A percentile compares a stretch with the other conserved stretches of the same genome.
phyloP scores from a whole-genome alignment of 2,113 vertebrate genomes.

The Gasterosteus nipponicus region DNA sequence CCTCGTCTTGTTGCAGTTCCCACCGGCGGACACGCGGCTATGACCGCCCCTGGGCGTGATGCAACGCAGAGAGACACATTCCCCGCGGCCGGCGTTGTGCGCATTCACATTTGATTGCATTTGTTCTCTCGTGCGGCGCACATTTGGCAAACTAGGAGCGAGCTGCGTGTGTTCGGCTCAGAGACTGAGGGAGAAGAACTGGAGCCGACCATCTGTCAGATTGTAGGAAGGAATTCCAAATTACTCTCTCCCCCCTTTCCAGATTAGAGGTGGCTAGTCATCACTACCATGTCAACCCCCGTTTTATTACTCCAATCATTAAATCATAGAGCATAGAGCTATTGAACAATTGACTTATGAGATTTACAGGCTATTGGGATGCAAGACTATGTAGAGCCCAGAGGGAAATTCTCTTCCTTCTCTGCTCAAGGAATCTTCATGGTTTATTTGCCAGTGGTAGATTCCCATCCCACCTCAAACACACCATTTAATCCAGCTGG shows the following conservation, averaged over 20 bases:
- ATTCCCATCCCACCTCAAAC: constrained; percentile 22
- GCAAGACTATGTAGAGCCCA: constrained; percentile 26
- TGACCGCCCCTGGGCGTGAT: constrained; percentile 1
- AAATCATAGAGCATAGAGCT: constrained; percentile 34
- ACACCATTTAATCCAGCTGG: constrained; percentile 18
- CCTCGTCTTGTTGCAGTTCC: constrained; percentile 2
- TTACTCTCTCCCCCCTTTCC: constrained; percentile 9
- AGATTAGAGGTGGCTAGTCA: constrained; percentile 36
- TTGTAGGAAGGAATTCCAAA: constrained; percentile 33
- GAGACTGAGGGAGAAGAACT: not conserved
- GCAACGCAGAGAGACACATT: constrained; percentile 21
- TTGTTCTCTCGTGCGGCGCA: constrained; percentile 15
- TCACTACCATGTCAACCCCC: constrained; percentile 3
- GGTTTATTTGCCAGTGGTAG: constrained; percentile 42
- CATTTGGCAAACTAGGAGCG: constrained; percentile 10
- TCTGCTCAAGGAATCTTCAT: constrained; percentile 30
- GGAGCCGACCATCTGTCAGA: constrained; percentile 51
- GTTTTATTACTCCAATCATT: constrained; percentile 38
- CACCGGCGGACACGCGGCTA: not conserved
- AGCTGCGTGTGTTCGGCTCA: not conserved
- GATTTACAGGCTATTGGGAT: constrained; percentile 50
- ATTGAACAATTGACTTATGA: constrained; percentile 31
- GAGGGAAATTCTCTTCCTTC: constrained; percentile 33
- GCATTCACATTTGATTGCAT: constrained; percentile 34
- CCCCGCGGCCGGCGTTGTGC: constrained; percentile 17